Evolutionary conservation across 2,888 invertebrate genomes (phyloP), one percentile per base, ranked within the genome.

Genomic region (Unio pictorum): DNA sequence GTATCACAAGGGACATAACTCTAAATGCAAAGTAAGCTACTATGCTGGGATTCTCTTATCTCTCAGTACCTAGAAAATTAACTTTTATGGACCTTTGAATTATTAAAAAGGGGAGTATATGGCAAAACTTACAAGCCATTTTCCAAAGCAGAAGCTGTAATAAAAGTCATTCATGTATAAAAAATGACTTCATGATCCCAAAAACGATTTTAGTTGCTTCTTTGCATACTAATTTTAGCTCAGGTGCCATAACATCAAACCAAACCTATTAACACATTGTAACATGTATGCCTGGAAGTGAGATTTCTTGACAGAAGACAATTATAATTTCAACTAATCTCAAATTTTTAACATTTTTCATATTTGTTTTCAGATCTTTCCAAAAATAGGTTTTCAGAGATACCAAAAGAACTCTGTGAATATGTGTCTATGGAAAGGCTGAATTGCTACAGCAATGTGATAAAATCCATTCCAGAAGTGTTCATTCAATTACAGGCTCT

Each of bases 381-480:
- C 63, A 94, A 94, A 89, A 96, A 96, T 90, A 93, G 96, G 82
- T 95, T 98, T 90, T 93, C 93, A 89, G 97, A 97, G 91, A 92
- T 98, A 87, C 98, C 98, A 69, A 93, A 94, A 88, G 96, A 96
- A 92, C 92, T 98, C 79, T 96, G 96, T 77, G 93, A 94, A 75
- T 97, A 95, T 91, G 92, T 94, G 81, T 96, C 95, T 90, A 92
- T 97, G 91, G 97, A 98, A 92, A 94, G 94, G 87, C 92, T 98
- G 81, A 93, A 95, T 84, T 93, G 96, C 82, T 96, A 97, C 90
- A 96, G 97, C 92, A 98, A 98, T 92, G 93, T 95, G 81, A 95
- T 98, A 88, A 93, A 95, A 87, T 93, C 93, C 85, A 94, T 98
- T 87, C 97, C 97, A 69, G 95, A 96, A 86, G 93, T 94, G 55